A percentile compares a stretch with the other conserved stretches of the same genome.
Conservation (phyloP, 2,888 invertebrate species). For the Cerastis leucographa region DNA sequence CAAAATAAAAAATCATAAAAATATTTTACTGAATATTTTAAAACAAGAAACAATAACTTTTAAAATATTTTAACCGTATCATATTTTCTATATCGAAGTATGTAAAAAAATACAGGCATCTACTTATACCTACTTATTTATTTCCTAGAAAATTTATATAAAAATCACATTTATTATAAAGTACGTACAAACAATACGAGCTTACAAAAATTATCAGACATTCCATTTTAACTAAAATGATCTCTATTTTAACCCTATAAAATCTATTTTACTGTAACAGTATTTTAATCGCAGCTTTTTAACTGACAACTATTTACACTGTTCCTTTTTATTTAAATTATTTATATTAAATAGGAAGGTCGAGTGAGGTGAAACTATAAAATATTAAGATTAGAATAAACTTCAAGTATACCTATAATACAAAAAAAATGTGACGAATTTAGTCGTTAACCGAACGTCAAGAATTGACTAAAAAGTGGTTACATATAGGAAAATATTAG, state of each 20-base stretch:
- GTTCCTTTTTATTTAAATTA: slow-evolving; percentile 66
- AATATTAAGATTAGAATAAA: slow-evolving; percentile 54
- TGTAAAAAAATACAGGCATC: slow-evolving; percentile 21
- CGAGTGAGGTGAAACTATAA: slow-evolving; percentile 63
- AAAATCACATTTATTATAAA: slow-evolving; percentile 29
- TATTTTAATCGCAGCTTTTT: slow-evolving; percentile 71
- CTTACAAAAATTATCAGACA: slow-evolving; percentile 63
- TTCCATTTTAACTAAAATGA: slow-evolving; percentile 72
- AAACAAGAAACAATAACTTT: slow-evolving; percentile 1
- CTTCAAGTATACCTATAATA: slow-evolving; percentile 37
- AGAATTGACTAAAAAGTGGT: slow-evolving; percentile 48
- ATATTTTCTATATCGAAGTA: not conserved
- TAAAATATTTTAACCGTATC: slow-evolving; percentile 1
- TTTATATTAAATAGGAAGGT: slow-evolving; percentile 70
- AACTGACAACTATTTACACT: slow-evolving; percentile 64
- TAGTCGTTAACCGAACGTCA: slow-evolving; percentile 35
- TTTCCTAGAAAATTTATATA: slow-evolving; percentile 2
- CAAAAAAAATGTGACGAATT: slow-evolving; percentile 24
- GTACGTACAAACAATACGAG: slow-evolving; percentile 63
- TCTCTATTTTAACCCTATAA: slow-evolving; percentile 71
- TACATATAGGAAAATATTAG: slow-evolving; percentile 22
- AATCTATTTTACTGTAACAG: slow-evolving; percentile 70
- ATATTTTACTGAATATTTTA: slow-evolving; percentile 21
- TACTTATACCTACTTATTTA: slow-evolving; percentile 2
- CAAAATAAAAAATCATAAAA: slow-evolving; percentile 26